Evolutionary conservation across 2,888 invertebrate species (phyloP).

Genomic region (Macrosiphum euphorbiae): DNA sequence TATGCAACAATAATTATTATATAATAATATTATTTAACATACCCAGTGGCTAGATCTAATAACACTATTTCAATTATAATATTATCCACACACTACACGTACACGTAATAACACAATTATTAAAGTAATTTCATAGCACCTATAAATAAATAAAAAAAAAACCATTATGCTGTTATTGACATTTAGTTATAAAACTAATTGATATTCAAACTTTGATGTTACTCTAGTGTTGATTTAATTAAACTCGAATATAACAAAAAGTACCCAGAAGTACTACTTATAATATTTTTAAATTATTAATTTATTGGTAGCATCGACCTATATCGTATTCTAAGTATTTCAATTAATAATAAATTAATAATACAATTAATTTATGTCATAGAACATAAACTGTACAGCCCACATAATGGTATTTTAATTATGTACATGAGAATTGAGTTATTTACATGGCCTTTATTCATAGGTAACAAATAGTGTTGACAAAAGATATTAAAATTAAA

Average conservation of each 20-base stretch:
- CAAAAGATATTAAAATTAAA: not conserved
- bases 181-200: slow-evolving; percentile 8
- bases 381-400: not conserved
- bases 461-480: not conserved
- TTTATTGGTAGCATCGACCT: not conserved
- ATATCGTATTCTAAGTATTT: not conserved
- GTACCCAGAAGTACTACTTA: not conserved
- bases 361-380: not conserved
- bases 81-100: not conserved
- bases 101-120: no score
- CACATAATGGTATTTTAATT: not conserved
- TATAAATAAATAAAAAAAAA: not conserved
- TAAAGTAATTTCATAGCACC: no score
- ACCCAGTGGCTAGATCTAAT: not conserved
- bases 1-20: not conserved
- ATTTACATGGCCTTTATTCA: not conserved
- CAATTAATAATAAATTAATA: no score
- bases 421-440: not conserved
- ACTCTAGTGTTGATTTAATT: slow-evolving; percentile 3
- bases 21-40: not conserved
- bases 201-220: not conserved
- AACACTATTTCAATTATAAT: not conserved
- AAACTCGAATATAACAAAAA: not conserved
- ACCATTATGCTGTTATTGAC: not conserved
- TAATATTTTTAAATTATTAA: not conserved